Evolutionary conservation across 2,797 vertebrate genomes (phyloP).

Genomic region (Diceros bicornis): DNA sequence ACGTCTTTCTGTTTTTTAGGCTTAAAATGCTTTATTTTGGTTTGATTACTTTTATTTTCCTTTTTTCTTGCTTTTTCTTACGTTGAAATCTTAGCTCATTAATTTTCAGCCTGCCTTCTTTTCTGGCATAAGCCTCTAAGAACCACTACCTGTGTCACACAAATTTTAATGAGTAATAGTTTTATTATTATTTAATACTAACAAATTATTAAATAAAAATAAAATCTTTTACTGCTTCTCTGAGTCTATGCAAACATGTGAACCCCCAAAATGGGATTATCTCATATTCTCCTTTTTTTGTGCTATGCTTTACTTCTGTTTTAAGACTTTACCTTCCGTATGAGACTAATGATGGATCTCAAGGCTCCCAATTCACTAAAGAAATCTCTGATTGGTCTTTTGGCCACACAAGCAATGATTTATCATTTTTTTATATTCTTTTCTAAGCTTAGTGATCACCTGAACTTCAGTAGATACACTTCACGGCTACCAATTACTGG

Average conservation of each 20-base stretch:
- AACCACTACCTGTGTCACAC: neutral
- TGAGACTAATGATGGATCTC: neutral
- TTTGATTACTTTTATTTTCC: neutral
- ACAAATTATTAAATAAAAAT: neutral
- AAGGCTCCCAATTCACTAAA: neutral
- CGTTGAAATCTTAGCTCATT: neutral
- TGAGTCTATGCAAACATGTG: neutral
- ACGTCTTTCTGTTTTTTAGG: neutral
- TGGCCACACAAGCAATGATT: neutral
- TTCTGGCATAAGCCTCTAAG: neutral
- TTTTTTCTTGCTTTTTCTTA: conserved; percentile 2
- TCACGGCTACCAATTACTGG: neutral
- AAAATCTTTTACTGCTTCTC: neutral
- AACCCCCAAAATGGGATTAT: neutral
- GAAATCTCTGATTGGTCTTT: conserved; percentile 4
- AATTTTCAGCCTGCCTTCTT: neutral
- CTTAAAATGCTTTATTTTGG: conserved; percentile 21
- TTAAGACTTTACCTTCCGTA: neutral
- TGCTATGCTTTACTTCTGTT: neutral
- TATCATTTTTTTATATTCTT: neutral
- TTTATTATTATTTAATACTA: conserved; percentile 59
- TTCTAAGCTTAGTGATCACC: neutral
- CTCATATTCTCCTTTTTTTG: neutral
- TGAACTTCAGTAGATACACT: neutral
- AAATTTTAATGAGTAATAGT: conserved; percentile 5